phyloP scores from a whole-genome alignment of 2,797 vertebrate species.

The Sarcoramphus papa region DNA sequence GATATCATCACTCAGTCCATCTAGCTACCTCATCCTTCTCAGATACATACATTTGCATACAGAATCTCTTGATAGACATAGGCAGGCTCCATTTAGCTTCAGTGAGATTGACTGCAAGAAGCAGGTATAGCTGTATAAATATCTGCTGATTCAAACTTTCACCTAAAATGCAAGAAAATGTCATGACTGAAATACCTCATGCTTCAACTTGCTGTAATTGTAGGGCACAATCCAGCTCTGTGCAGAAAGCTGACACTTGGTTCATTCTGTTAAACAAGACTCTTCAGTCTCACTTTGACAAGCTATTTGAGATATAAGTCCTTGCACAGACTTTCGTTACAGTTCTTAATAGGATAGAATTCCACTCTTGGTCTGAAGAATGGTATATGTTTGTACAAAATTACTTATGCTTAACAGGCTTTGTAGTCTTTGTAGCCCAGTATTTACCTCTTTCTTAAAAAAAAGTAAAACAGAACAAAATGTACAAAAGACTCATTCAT shows the following conservation, averaged over 20 bases:
- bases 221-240: neutral
- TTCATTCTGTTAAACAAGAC: neutral
- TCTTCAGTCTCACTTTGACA: neutral
- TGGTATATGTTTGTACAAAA: neutral
- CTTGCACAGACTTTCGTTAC: neutral
- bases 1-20: neutral
- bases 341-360: neutral
- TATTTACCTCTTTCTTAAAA: neutral
- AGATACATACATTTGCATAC: neutral
- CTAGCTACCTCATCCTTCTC: neutral
- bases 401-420: neutral
- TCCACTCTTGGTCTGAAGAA: neutral
- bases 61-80: neutral
- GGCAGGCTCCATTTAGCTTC: neutral
- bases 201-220: neutral
- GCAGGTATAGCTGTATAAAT: neutral
- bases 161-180: neutral
- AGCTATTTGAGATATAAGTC: neutral
- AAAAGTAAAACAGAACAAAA: rapidly evolving
- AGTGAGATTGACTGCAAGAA: neutral
- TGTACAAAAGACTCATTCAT: neutral
- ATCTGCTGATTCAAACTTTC: neutral
- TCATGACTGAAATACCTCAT: neutral
- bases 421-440: neutral
- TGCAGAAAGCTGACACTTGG: neutral